A percentile compares a stretch with the other conserved stretches of the same genome.
phyloP scores from a whole-genome alignment of 2,888 invertebrate species.

The Acholoe squamosa region DNA sequence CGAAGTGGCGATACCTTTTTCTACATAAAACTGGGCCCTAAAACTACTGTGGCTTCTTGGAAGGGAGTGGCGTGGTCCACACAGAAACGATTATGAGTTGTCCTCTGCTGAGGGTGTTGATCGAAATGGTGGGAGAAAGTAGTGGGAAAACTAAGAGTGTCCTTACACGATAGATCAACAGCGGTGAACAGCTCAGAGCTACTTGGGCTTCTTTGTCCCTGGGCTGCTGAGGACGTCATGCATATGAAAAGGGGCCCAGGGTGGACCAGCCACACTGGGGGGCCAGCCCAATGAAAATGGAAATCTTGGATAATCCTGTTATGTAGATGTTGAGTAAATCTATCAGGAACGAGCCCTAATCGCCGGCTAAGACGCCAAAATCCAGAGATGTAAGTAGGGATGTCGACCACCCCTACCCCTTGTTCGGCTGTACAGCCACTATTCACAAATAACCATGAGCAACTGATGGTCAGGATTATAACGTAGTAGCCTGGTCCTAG shows the following conservation, averaged over 20 bases:
- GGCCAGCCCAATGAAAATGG: constrained; percentile 30
- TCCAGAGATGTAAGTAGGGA: constrained; percentile 21
- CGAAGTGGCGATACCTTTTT: neutral
- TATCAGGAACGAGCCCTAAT: constrained; percentile 12
- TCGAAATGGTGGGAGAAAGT: constrained; percentile 9
- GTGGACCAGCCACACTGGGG: neutral
- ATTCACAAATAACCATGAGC: neutral
- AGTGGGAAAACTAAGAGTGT: constrained; percentile 23
- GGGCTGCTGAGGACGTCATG: neutral
- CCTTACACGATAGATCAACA: constrained; percentile 27
- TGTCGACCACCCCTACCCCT: neutral
- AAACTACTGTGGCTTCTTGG: neutral
- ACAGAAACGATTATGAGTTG: neutral
- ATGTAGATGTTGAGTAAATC: constrained; percentile 44
- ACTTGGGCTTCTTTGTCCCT: neutral
- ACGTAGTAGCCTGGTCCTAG: neutral
- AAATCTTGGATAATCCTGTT: constrained; percentile 24
- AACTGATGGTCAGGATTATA: neutral
- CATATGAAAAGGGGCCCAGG: constrained; percentile 18
- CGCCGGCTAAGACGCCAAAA: neutral
- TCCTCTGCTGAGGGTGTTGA: neutral
- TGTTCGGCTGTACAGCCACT: neutral
- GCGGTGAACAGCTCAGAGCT: neutral
- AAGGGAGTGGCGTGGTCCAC: neutral
- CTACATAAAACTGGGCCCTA: neutral